Evolutionary conservation across 2,888 invertebrate species (phyloP).

Genomic region (Epinotia bilunana): DNA sequence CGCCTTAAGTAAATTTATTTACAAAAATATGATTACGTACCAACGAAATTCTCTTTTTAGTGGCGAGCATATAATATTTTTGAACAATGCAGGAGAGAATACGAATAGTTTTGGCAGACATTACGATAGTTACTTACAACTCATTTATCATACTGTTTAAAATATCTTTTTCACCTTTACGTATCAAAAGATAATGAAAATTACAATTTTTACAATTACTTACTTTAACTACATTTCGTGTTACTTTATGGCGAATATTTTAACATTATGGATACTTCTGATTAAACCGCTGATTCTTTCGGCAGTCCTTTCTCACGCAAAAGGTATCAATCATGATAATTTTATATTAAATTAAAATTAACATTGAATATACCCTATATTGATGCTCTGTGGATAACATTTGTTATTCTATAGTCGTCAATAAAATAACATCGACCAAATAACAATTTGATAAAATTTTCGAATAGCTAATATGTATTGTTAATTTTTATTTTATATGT

Average conservation of each 20-base stretch:
- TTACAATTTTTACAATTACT: too few species aligned
- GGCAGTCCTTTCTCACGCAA: not conserved
- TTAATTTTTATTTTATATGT: not conserved
- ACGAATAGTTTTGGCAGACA: not conserved
- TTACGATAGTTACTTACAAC: not conserved
- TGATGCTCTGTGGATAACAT: not conserved
- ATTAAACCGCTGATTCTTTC: not conserved
- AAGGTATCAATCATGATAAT: not conserved
- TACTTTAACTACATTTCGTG: too few species aligned
- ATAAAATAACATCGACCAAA: not conserved
- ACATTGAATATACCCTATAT: not conserved
- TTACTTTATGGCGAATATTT: not conserved
- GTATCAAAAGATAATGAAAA: not conserved
- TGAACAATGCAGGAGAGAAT: not conserved
- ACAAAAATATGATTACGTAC: slow-evolving; percentile 16
- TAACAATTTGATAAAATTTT: not conserved
- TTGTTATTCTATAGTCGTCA: not conserved
- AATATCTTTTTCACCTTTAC: not conserved
- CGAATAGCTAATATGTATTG: not conserved
- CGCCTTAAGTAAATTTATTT: slow-evolving; percentile 20
- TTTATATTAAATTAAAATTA: not conserved
- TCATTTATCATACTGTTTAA: not conserved
- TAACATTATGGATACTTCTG: not conserved
- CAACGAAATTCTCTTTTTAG: slow-evolving; percentile 8
- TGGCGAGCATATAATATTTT: not conserved